Evolutionary conservation across 2,113 vertebrate species (phyloP).

Genomic region (Poeciliopsis prolifica): DNA sequence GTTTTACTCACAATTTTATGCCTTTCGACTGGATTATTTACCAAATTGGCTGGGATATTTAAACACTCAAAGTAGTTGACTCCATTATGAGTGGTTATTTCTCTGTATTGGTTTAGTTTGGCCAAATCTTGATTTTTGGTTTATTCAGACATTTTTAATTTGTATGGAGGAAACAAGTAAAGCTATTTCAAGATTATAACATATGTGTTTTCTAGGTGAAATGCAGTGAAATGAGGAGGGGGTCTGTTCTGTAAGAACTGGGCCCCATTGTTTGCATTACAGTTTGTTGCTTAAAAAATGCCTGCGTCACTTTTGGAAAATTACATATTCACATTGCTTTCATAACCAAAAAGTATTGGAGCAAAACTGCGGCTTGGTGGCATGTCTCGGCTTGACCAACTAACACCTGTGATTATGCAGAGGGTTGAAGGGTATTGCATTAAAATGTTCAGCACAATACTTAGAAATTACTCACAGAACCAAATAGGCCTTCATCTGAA

Average conservation of each 20-base stretch:
- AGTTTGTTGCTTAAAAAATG: neutral
- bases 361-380: neutral
- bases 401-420: neutral
- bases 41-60: neutral
- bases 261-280: neutral
- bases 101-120: neutral
- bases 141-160: neutral
- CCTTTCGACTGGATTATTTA: neutral
- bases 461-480: neutral
- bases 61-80: neutral
- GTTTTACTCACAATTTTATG: neutral
- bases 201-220: neutral
- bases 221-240: neutral
- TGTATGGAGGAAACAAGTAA: neutral
- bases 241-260: neutral
- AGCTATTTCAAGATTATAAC: neutral
- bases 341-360: neutral
- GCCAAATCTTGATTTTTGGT: neutral
- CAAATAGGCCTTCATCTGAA: neutral
- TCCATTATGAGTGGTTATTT: neutral
- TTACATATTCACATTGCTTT: neutral
- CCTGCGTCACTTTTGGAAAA: neutral
- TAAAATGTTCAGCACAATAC: neutral
- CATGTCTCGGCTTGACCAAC: slow-evolving; percentile 7
- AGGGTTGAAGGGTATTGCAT: slow-evolving; percentile 7